Evolutionary conservation across 2,113 vertebrate species (phyloP).

Genomic region (Eurypyga helias): DNA sequence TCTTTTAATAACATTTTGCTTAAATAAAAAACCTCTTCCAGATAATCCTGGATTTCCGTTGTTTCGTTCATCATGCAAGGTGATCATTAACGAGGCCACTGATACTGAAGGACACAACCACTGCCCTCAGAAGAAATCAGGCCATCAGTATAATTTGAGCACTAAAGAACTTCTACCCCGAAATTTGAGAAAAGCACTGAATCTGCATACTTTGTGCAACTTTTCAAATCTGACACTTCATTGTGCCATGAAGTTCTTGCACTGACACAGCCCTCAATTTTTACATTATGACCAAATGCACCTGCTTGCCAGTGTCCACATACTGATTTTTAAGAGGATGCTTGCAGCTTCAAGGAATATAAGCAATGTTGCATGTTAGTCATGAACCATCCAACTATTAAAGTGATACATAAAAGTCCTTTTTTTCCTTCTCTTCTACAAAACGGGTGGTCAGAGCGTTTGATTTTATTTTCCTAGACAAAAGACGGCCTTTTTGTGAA

Average conservation of each 20-base stretch:
- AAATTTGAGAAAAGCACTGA: background rate
- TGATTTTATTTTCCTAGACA: background rate
- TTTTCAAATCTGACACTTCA: background rate
- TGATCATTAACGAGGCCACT: background rate
- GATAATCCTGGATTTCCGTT: background rate
- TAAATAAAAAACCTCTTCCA: background rate
- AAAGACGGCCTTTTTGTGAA: background rate
- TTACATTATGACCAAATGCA: too few species aligned
- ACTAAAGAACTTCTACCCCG: background rate
- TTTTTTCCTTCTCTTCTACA: background rate
- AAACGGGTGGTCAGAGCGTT: background rate
- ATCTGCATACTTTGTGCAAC: background rate
- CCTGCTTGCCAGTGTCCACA: too few species aligned
- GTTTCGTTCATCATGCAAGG: background rate
- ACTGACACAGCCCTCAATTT: background rate
- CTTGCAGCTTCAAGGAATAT: background rate
- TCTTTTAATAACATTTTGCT: background rate
- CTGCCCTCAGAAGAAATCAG: too few species aligned
- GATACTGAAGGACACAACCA: background rate
- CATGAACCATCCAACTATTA: fast-evolving
- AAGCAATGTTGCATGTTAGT: background rate
- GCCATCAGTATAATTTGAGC: background rate
- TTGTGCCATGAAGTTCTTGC: background rate
- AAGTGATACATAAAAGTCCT: background rate
- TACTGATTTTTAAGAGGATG: background rate